Percentiles rank a stretch among this genome's conserved stretches.
phyloP scores from a whole-genome alignment of 2,113 vertebrate genomes.

The Piaya cayana region DNA sequence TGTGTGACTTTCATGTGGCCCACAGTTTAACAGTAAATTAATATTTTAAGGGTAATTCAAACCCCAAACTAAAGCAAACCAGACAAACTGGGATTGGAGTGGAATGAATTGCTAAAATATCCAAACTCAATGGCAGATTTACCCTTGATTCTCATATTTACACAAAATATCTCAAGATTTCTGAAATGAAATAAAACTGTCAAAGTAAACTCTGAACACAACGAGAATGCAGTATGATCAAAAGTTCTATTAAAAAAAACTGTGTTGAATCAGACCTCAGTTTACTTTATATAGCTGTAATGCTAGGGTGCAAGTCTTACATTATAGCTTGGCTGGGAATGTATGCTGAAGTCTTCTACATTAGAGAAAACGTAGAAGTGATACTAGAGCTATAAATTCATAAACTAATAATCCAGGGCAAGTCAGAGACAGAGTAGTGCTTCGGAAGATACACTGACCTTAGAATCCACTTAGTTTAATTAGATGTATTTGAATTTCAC shows the following conservation, averaged over 20 bases:
- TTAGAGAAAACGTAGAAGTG: background rate
- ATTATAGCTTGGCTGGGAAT: background rate
- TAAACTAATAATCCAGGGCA: background rate
- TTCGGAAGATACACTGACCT: background rate
- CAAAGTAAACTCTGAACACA: background rate
- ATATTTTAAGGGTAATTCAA: background rate
- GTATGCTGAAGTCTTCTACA: background rate
- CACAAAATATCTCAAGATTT: background rate
- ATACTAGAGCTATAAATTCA: background rate
- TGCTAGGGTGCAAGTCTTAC: background rate
- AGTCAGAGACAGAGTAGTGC: background rate
- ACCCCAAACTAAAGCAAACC: background rate
- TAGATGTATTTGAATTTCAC: background rate
- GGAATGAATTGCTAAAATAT: background rate
- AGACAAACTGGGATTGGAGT: background rate
- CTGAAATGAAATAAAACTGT: background rate
- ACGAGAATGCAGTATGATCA: background rate
- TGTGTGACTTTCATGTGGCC: background rate
- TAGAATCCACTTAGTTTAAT: background rate
- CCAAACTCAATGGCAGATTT: background rate
- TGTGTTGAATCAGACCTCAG: background rate
- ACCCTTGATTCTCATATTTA: background rate
- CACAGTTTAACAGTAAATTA: background rate
- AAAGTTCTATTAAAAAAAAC: background rate
- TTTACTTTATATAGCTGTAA: background rate